A percentile compares a stretch with the other conserved stretches of the same genome.
These are phyloP conservation scores for Himalopsyche phryganea DNA, from an alignment of 1,140 invertebrate species.

Conservation along the genomic window DNA sequence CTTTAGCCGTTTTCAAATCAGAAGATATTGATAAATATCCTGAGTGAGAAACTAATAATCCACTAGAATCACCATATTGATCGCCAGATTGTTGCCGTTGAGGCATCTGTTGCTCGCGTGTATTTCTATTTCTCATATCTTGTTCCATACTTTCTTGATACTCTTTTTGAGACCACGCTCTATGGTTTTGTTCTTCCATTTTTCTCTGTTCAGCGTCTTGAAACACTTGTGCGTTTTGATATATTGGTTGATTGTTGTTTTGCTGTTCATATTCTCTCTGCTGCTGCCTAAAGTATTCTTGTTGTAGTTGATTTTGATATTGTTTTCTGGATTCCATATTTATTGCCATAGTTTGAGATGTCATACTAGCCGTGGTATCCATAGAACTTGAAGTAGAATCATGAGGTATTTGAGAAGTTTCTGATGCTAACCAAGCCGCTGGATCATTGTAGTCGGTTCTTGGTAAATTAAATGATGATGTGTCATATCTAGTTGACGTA, in stretches of 20 bases:
- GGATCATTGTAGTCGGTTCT: conserved; percentile 57
- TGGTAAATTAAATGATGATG: conserved; percentile 55
- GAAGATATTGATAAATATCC: conserved; percentile 76
- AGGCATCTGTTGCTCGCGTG: conserved; percentile 41
- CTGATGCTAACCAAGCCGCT: conserved; percentile 55
- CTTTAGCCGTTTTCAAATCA: conserved; percentile 58
- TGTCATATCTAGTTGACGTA: conserved; percentile 65
- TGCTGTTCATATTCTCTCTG: conserved; percentile 42
- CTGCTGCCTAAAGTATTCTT: conserved; percentile 54
- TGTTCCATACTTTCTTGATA: conserved; percentile 42
- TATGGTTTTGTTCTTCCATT: conserved; percentile 38
- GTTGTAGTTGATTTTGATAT: conserved; percentile 55
- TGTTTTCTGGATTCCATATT: conserved; percentile 56
- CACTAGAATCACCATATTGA: conserved; percentile 54
- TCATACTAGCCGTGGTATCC: conserved; percentile 58
- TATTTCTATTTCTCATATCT: conserved; percentile 46
- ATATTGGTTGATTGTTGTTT: conserved; percentile 37
- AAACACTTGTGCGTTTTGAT: conserved; percentile 42
- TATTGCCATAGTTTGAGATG: conserved; percentile 56
- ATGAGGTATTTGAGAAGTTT: conserved; percentile 54
- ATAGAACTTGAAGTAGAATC: conserved; percentile 59
- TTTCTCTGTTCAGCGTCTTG: conserved; percentile 42
- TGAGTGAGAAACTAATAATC: conserved; percentile 73
- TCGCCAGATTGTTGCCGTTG: conserved; percentile 30
- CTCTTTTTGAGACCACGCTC: conserved; percentile 44